Evolutionary conservation across 2,113 vertebrate species (phyloP), one percentile per base, ranked within the genome.

Genomic region (Callipepla californica): DNA sequence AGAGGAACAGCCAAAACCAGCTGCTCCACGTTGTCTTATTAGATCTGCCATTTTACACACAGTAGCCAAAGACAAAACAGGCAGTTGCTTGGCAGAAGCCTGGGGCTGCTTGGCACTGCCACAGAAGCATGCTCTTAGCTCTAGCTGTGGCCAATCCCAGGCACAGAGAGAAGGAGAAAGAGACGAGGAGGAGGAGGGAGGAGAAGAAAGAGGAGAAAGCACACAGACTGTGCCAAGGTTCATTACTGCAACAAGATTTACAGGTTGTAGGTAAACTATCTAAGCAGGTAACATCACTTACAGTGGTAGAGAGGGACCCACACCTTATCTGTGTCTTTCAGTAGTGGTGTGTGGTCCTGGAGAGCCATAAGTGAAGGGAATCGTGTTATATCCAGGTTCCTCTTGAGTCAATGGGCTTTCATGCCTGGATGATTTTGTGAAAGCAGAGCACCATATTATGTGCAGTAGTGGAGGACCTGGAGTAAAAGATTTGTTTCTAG

Each of bases 1-100:
- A 96, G 92, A 94, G 86, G 75, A 97, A 93, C 92, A 95, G 94
- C 89, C 94, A 95, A 97, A 97, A 97, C 91, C 97, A 97, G 96
- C 87, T 96, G 96, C 86, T 97, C 89, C 69, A 68, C 5, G 18
- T 94, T 95, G 95, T 96, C 93, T 97, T 93, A 96, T 97, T 96
- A 97, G 94, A 96, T 95, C 95, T 97, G 76, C 96, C 95, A 95
- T 96, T 96, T 95, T 97, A 90, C 80, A 94, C 81, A 62, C 81
- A 80, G 90, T 53, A 16, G 92, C 96, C 93, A 97, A 94, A 96
- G 86, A 96, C 92, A 96, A 90, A 94, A 93, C 92, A 93, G 96
- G 91, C 95, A 94, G 83, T 95, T 90, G 82, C 94, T 96, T 96
- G 95, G 96, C 94, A 97, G 93, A 80, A 91, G 87, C 92, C 87